phyloP scores from a whole-genome alignment of 2,797 vertebrate species.

The Thripadectes ignobilis region DNA sequence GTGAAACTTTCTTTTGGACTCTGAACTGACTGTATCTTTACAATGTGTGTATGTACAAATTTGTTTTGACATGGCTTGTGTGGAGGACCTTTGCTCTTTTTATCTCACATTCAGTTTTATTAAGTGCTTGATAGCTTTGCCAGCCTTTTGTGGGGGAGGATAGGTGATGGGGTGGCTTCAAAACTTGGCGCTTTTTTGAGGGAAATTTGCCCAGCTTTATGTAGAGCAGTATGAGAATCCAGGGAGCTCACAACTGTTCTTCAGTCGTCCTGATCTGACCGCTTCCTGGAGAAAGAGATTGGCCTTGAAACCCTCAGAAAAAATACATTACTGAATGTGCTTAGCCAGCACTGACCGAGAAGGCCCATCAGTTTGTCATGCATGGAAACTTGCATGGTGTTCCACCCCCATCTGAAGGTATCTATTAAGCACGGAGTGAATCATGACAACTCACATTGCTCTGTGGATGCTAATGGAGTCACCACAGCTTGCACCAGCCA shows the following conservation, averaged over 20 bases:
- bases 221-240: slow-evolving; percentile 11
- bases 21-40: slow-evolving; percentile 31
- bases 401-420: neutral
- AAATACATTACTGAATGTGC: neutral
- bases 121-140: slow-evolving; percentile 28
- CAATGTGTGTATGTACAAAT: slow-evolving; percentile 43
- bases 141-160: slow-evolving; percentile 17
- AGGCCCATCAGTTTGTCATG: neutral
- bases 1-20: slow-evolving; percentile 52
- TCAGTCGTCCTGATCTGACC: neutral
- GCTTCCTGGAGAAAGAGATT: slow-evolving; percentile 16
- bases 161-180: neutral
- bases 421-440: slow-evolving; percentile 1
- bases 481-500: neutral
- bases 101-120: slow-evolving; percentile 36
- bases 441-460: neutral
- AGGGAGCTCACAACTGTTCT: neutral
- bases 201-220: neutral
- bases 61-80: slow-evolving; percentile 38
- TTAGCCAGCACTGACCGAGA: neutral
- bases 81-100: slow-evolving; percentile 36
- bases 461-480: neutral
- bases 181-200: neutral
- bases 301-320: neutral
- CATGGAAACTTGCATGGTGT: neutral